Evolutionary conservation across 2,888 invertebrate species (phyloP).

Genomic region (Drosophila imparisetae): DNA sequence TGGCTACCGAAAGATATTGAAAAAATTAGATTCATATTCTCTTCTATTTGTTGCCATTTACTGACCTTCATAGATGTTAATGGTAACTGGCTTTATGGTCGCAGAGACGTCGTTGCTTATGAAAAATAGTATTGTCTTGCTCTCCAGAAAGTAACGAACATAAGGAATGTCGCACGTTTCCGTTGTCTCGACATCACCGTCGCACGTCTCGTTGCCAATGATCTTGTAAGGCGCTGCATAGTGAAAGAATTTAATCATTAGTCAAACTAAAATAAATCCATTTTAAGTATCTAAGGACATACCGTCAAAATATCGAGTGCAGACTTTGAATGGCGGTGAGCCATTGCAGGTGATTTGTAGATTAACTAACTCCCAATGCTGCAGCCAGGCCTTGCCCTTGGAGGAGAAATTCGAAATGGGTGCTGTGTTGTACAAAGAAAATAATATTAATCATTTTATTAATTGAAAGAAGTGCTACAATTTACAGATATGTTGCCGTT

Average conservation of each 20-base stretch:
- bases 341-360: constrained; percentile 91
- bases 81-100: constrained; percentile 88
- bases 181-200: constrained; percentile 76
- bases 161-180: constrained; percentile 86
- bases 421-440: constrained; percentile 87
- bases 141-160: constrained; percentile 89
- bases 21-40: not conserved
- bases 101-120: constrained; percentile 91
- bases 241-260: not conserved
- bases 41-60: not conserved
- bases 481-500: not conserved
- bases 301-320: constrained; percentile 88
- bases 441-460: not conserved
- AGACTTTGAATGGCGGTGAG: constrained; percentile 90
- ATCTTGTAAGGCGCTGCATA: constrained; percentile 86
- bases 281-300: constrained; percentile 23
- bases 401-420: constrained; percentile 90
- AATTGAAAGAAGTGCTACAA: not conserved
- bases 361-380: constrained; percentile 91
- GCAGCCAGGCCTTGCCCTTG: constrained; percentile 92
- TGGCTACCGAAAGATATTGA: constrained; percentile 86
- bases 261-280: not conserved
- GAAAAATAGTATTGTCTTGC: constrained; percentile 91
- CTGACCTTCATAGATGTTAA: constrained; percentile 94
- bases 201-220: constrained; percentile 92